Evolutionary conservation across 2,888 invertebrate species (phyloP), one percentile per base, ranked within the genome.

Genomic region (Lithophane semibrunnea): DNA sequence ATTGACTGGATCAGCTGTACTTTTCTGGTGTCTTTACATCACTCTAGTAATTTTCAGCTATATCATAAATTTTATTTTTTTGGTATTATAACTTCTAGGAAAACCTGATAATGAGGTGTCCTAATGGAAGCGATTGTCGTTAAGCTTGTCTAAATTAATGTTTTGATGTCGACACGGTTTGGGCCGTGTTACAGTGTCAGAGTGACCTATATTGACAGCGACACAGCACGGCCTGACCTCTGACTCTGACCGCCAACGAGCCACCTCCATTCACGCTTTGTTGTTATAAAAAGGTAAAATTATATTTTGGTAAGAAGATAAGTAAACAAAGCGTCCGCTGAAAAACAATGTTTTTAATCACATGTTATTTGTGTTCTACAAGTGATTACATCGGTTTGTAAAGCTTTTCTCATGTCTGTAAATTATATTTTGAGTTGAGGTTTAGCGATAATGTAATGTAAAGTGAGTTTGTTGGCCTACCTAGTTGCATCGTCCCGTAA

Each of bases 111-210:
- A 91, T 87, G 86, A 84, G 82, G 84, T 87, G 86, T 85, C 73
- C 84, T 90, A 89, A 90, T 90, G 83, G 88, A 86, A 80, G 83
- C 84, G 85, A 86, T 87, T 89, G 76, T 88, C 76, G 82, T 85
- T 80, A 86, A 77, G 80, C 84, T 86, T 67, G 72, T 85, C 80
- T 84, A 81, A 88, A 90, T 90, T 86, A 88, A 86, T 79, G 74
- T 79, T 84, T 85, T 84, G 74, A 65, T 49, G 79, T 80, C 73
- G 82, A 85, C 76, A 73, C 80, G 58, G 65, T 67, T 61, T 68
- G 76, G 63, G 72, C 81, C 56, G 75, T 67, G 58, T 65, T 61
- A 69, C 29, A 80, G 77, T 82, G 86, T 81, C 83, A 86, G 75
- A 84, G 79, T 88, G 89, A 90, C 88, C 91, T 88, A 86, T 88